Percentiles rank a stretch among this genome's conserved stretches.
Conservation (phyloP, 2,888 invertebrate species). For the Protodeltote pygarga region DNA sequence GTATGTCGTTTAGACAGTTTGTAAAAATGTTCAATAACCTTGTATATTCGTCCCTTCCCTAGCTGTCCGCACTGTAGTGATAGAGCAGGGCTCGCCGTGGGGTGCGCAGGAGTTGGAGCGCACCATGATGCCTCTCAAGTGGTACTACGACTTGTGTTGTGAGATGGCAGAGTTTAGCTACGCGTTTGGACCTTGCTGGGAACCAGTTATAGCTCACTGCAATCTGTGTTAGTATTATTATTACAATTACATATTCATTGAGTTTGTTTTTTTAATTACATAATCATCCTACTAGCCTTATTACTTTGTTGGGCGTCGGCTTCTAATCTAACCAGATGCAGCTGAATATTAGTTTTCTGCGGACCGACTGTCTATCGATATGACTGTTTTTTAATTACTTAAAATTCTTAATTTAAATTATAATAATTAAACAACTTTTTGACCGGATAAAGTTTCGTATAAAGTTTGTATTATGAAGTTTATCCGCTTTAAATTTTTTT, state of each 20-base stretch:
- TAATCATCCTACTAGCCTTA: no score
- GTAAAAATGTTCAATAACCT: conserved; percentile 7
- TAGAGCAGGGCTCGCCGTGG: conserved; percentile 95
- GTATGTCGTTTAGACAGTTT: conserved; percentile 41
- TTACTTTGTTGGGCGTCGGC: no score
- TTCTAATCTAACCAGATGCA: no score
- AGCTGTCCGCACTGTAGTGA: conserved; percentile 92
- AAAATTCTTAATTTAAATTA: no score
- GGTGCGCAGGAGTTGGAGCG: conserved; percentile 93
- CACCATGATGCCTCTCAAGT: conserved; percentile 97
- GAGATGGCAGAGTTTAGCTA: conserved; percentile 96
- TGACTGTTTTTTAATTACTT: no score
- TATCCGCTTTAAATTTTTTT: no score
- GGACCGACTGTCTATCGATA: no score
- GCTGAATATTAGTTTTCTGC: no score
- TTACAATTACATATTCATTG: neutral
- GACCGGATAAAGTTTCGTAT: no score
- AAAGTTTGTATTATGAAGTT: no score
- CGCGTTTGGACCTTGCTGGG: conserved; percentile 99
- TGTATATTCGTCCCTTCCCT: conserved; percentile 22
- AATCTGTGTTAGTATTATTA: conserved; percentile 88
- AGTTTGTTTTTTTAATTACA: neutral
- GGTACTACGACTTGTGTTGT: conserved; percentile 98
- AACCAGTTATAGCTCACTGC: conserved; percentile 97
- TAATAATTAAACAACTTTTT: no score